Conservation (phyloP, 2,113 vertebrate genomes). For the Chionodraco myersi region DNA sequence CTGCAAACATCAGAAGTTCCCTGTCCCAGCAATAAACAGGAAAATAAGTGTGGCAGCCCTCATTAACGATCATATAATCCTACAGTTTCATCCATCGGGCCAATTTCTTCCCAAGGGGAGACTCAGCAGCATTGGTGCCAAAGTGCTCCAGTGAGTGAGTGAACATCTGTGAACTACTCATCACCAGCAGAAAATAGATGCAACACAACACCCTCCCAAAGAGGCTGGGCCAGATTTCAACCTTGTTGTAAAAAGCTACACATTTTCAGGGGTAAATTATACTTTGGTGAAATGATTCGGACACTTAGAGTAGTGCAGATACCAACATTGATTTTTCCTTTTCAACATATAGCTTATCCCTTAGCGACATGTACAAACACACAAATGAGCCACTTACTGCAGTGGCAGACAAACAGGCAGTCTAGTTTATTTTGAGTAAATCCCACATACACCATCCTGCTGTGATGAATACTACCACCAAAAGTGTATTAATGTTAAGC, state of each 20-base stretch:
- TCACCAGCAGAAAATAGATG: slow-evolving; percentile 83
- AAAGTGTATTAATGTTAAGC: slow-evolving; percentile 5
- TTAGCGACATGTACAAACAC: neutral
- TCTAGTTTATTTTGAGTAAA: slow-evolving; percentile 32
- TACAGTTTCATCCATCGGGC: slow-evolving; percentile 2
- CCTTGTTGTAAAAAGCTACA: slow-evolving; percentile 49
- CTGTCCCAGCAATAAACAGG: neutral
- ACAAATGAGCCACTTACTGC: neutral
- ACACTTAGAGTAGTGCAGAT: slow-evolving; percentile 6
- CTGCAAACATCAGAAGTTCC: neutral
- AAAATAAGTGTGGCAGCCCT: neutral
- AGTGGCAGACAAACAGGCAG: neutral
- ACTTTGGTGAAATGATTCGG: slow-evolving; percentile 22
- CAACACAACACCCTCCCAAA: slow-evolving; percentile 71
- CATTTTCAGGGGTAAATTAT: slow-evolving; percentile 37
- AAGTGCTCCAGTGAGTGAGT: slow-evolving; percentile 41
- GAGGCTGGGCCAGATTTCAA: slow-evolving; percentile 42
- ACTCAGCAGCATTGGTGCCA: slow-evolving; percentile 37
- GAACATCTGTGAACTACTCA: slow-evolving; percentile 74
- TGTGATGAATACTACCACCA: slow-evolving; percentile 13
- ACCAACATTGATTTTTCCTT: neutral
- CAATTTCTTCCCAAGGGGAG: slow-evolving; percentile 45
- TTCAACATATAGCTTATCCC: neutral
- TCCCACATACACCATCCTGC: slow-evolving; percentile 1
- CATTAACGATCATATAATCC: neutral